These are phyloP conservation scores for Scophthalmus maximus DNA, from an alignment of 2,113 vertebrate genomes.

Conservation along the genomic window DNA sequence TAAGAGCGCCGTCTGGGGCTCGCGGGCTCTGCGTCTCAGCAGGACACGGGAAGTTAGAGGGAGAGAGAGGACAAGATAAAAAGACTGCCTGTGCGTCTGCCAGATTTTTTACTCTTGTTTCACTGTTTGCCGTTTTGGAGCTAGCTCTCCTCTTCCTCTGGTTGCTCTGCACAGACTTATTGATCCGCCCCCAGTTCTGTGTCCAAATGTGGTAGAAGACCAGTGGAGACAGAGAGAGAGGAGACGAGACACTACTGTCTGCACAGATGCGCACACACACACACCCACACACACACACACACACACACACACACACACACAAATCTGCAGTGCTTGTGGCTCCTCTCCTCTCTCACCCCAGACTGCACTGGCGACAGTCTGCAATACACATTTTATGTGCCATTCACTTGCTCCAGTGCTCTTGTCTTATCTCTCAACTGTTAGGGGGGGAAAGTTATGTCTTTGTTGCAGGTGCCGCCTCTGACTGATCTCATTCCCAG, in stretches of 20 bases:
- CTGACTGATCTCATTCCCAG: constrained; percentile 51
- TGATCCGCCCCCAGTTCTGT: constrained; percentile 83
- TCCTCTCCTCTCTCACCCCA: constrained; percentile 73
- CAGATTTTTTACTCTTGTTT: constrained; percentile 54
- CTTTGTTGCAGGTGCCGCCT: constrained; percentile 59
- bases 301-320: constrained; percentile 21
- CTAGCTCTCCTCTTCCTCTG: constrained; percentile 39
- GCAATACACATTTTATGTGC: constrained; percentile 82
- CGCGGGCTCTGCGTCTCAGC: constrained; percentile 62
- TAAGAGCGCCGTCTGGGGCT: constrained; percentile 63
- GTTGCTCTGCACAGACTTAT: constrained; percentile 75
- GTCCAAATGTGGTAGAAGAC: constrained; percentile 64
- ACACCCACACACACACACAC: constrained; percentile 3
- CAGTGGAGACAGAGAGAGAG: constrained; percentile 64
- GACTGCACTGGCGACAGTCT: constrained; percentile 81
- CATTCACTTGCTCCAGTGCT: constrained; percentile 67
- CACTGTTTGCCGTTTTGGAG: constrained; percentile 52
- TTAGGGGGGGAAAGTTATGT: constrained; percentile 57
- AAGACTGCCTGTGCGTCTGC: constrained; percentile 50
- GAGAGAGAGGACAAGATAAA: constrained; percentile 47
- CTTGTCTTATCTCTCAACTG: constrained; percentile 75
- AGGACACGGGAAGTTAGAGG: constrained; percentile 60
- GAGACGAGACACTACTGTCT: constrained; percentile 85
- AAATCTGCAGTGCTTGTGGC: constrained; percentile 76
- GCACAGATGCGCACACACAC: constrained; percentile 48